Evolutionary conservation across 2,888 invertebrate species (phyloP).

Genomic region (Zhuqinia jingwanae): DNA sequence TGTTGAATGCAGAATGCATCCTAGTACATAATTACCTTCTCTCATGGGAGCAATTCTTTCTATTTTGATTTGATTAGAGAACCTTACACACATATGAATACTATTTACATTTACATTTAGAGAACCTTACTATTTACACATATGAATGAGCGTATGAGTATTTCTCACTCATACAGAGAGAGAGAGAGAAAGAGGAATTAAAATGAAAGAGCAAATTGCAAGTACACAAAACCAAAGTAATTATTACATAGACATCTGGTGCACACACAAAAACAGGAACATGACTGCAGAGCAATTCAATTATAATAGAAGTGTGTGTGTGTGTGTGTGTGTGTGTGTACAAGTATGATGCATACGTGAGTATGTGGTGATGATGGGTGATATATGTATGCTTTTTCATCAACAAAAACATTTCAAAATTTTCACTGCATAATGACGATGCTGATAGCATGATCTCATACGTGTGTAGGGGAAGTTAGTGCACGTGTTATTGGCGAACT

Average conservation of each 20-base stretch:
- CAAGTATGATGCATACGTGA: neutral
- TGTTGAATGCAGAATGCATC: no score
- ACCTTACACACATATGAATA: neutral
- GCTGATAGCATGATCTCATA: neutral
- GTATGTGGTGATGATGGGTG: neutral
- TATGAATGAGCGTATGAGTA: no score
- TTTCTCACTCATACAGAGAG: no score
- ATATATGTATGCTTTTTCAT: neutral
- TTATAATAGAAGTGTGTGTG: no score
- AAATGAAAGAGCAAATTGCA: no score
- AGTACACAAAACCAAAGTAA: neutral
- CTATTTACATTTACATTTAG: no score
- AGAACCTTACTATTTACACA: no score
- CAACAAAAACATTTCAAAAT: neutral
- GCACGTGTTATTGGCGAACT: conserved; percentile 17
- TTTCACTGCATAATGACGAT: neutral
- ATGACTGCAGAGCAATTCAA: no score
- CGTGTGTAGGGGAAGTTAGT: conserved; percentile 7
- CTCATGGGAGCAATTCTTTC: no score
- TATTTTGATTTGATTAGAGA: neutral
- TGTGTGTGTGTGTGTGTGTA: neutral
- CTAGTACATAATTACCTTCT: no score
- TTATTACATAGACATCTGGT: conserved; percentile 25
- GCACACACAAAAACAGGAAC: neutral
- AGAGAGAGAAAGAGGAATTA: no score